These are phyloP conservation scores for Deilephila elpenor DNA, from an alignment of 2,888 invertebrate species.

Conservation along the genomic window DNA sequence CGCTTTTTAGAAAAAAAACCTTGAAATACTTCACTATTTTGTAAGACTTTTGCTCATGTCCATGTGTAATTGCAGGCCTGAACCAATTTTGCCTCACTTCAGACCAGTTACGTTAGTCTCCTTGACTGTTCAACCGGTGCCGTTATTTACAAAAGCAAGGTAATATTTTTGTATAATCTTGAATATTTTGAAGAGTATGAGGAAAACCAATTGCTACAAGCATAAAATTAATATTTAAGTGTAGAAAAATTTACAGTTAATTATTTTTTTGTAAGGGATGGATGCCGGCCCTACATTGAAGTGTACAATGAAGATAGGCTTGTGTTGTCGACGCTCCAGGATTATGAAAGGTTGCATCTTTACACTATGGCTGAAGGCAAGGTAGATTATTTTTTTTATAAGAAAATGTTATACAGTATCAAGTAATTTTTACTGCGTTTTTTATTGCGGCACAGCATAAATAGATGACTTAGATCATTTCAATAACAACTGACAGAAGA, in stretches of 20 bases:
- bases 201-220: too few species aligned
- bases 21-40: background rate
- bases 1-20: background rate
- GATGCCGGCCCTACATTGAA: constrained; percentile 96
- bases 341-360: constrained; percentile 94
- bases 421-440: background rate
- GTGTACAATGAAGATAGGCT: constrained; percentile 94
- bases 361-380: constrained; percentile 89
- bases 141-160: constrained; percentile 96
- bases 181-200: too few species aligned
- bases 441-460: too few species aligned
- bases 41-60: background rate
- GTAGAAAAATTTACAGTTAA: background rate
- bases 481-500: too few species aligned
- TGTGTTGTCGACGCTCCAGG: constrained; percentile 92
- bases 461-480: too few species aligned
- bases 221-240: too few species aligned
- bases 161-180: constrained; percentile 50
- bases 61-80: constrained; percentile 74
- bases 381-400: constrained; percentile 63
- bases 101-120: constrained; percentile 92
- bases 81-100: constrained; percentile 91
- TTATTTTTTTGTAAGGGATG: constrained; percentile 86
- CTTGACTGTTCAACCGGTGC: constrained; percentile 93
- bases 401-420: background rate